Conservation (phyloP, 2,888 invertebrate genomes). For the Cheilosia soror region DNA sequence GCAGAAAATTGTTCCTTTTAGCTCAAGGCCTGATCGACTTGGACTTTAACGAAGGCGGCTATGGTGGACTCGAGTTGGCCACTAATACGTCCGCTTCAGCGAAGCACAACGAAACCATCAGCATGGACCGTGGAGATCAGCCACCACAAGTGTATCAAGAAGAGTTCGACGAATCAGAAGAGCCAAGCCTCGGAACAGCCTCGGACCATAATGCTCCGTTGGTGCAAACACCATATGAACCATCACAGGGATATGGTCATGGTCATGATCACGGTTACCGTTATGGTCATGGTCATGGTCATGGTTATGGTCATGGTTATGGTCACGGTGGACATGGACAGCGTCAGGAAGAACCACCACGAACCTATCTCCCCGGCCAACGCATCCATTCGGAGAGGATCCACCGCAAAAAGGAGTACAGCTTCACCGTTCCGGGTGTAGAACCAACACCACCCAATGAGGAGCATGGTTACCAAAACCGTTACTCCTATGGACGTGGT, state of each 20-base stretch:
- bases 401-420: slow-evolving; percentile 77
- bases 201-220: slow-evolving; percentile 55
- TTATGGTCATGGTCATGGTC: slow-evolving; percentile 2
- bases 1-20: slow-evolving; percentile 80
- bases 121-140: slow-evolving; percentile 83
- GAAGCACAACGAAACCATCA: slow-evolving; percentile 77
- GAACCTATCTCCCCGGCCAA: slow-evolving; percentile 42
- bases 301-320: slow-evolving; percentile 6
- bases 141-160: slow-evolving; percentile 82
- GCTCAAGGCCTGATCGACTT: slow-evolving; percentile 80
- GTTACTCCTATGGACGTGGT: slow-evolving; percentile 41
- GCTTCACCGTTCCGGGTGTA: slow-evolving; percentile 73
- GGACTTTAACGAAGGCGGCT: slow-evolving; percentile 69
- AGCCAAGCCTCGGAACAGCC: slow-evolving; percentile 80
- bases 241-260: slow-evolving; percentile 13
- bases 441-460: background rate
- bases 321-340: slow-evolving; percentile 10
- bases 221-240: slow-evolving; percentile 40
- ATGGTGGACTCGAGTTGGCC: slow-evolving; percentile 77
- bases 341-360: slow-evolving; percentile 21
- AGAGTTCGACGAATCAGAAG: slow-evolving; percentile 80
- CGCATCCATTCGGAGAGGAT: slow-evolving; percentile 73
- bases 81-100: slow-evolving; percentile 70
- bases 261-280: slow-evolving; percentile 16
- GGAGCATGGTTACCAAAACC: slow-evolving; percentile 13